A percentile compares a stretch with the other conserved stretches of the same genome.
Evolutionary conservation across 2,797 vertebrate genomes (phyloP).

Genomic region (Pyrocephalus nanus): DNA sequence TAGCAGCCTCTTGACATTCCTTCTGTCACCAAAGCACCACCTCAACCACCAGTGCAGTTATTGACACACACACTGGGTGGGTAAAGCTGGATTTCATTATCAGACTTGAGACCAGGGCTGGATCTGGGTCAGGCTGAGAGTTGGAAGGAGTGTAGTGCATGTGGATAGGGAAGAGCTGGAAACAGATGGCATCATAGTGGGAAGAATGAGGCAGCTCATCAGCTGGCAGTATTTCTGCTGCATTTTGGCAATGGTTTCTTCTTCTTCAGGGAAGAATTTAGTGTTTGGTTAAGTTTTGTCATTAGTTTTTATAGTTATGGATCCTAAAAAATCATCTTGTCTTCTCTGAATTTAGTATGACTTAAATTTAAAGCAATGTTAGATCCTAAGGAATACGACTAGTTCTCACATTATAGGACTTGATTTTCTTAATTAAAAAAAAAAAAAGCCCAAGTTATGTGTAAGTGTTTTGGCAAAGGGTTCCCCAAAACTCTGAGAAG

Average conservation of each 20-base stretch:
- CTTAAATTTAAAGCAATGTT: neutral
- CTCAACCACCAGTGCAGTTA: neutral
- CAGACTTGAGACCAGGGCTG: neutral
- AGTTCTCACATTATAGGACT: neutral
- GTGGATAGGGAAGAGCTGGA: neutral
- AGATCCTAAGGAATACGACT: neutral
- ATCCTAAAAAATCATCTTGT: neutral
- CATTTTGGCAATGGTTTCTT: neutral
- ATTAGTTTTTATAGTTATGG: neutral
- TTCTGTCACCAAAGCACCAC: neutral
- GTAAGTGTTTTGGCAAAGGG: neutral
- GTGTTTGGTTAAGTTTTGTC: neutral
- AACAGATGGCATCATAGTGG: slow-evolving; percentile 6
- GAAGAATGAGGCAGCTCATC: slow-evolving; percentile 27
- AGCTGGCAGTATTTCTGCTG: neutral
- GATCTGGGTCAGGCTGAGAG: neutral
- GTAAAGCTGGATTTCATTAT: neutral
- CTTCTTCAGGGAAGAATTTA: slow-evolving; percentile 17
- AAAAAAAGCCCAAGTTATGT: neutral
- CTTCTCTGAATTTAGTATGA: slow-evolving; percentile 2
- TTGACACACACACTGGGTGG: neutral
- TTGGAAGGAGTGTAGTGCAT: neutral
- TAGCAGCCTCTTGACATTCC: neutral
- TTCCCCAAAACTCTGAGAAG: neutral
- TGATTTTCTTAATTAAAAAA: neutral